Conservation (phyloP, 2,113 vertebrate species). For the Rhineura floridana region DNA sequence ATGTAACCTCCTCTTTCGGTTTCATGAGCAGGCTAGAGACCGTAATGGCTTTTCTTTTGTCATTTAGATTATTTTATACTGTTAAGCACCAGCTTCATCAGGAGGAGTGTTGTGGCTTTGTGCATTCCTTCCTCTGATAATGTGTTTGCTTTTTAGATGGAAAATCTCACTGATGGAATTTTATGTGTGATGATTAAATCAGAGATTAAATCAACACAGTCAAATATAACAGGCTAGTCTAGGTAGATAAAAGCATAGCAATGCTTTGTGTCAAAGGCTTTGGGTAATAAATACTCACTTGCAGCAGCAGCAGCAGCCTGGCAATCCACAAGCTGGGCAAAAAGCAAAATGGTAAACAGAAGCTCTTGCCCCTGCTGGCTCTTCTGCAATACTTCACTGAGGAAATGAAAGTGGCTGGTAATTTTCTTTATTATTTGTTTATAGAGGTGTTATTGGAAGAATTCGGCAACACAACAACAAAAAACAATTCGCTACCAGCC, state of each 20-base stretch:
- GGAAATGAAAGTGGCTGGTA: background rate
- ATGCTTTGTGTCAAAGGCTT: slow-evolving; percentile 1
- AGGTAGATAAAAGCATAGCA: slow-evolving; percentile 18
- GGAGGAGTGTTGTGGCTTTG: slow-evolving; percentile 24
- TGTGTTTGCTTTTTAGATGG: slow-evolving; percentile 39
- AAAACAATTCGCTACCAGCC: background rate
- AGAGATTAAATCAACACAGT: slow-evolving; percentile 1
- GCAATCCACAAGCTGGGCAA: background rate
- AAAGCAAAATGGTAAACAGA: background rate
- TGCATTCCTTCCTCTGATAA: slow-evolving; percentile 16
- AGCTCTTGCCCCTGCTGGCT: background rate
- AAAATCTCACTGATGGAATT: slow-evolving; percentile 30
- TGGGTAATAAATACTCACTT: background rate
- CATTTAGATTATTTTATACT: slow-evolving; percentile 25
- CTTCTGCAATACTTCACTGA: background rate
- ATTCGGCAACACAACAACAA: background rate
- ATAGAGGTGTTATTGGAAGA: background rate
- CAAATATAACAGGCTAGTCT: slow-evolving; percentile 13
- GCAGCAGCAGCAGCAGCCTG: background rate
- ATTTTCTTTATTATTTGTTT: background rate
- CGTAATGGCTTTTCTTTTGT: slow-evolving; percentile 30
- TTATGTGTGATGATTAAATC: slow-evolving; percentile 39
- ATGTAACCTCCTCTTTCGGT: background rate
- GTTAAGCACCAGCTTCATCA: slow-evolving; percentile 30
- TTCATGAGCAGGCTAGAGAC: slow-evolving; percentile 7